A percentile compares a stretch with the other conserved stretches of the same genome.
Evolutionary conservation across 2,113 vertebrate genomes (phyloP).

Genomic region (Tichodroma muraria): DNA sequence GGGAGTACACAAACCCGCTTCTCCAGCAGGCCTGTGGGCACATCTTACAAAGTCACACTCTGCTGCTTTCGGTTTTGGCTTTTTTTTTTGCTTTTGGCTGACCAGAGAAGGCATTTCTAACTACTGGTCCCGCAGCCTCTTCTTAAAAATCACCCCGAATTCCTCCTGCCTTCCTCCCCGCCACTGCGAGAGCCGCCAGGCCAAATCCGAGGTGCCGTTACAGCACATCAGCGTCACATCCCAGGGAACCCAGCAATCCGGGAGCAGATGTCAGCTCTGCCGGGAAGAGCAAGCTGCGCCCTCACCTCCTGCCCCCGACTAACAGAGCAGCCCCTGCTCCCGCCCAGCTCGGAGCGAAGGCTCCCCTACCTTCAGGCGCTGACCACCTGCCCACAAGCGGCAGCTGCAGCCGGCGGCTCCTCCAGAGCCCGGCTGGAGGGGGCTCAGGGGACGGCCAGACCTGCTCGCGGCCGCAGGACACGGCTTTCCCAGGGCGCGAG

Average conservation of each 20-base stretch:
- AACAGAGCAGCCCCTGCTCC: neutral
- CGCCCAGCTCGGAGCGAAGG: neutral
- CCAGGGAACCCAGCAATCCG: neutral
- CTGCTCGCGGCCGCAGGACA: neutral
- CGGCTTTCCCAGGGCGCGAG: neutral
- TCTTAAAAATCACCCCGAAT: neutral
- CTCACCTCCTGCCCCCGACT: accelerated
- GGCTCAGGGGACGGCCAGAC: neutral
- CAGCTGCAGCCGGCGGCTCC: too few species aligned
- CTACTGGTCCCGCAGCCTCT: neutral
- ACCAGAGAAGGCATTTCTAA: neutral
- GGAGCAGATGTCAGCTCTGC: neutral
- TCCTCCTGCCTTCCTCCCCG: neutral
- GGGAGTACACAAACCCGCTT: neutral
- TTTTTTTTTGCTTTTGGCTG: accelerated
- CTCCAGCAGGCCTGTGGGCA: neutral
- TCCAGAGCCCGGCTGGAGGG: neutral
- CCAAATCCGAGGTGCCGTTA: neutral
- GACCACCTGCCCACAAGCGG: neutral
- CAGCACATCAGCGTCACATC: accelerated
- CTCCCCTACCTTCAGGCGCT: neutral
- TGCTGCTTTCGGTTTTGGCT: accelerated
- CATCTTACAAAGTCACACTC: neutral
- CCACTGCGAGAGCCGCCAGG: neutral
- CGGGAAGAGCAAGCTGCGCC: neutral